Evolutionary conservation across 2,888 invertebrate species (phyloP), one percentile per base, ranked within the genome.

Genomic region (Eupithecia tripunctaria): DNA sequence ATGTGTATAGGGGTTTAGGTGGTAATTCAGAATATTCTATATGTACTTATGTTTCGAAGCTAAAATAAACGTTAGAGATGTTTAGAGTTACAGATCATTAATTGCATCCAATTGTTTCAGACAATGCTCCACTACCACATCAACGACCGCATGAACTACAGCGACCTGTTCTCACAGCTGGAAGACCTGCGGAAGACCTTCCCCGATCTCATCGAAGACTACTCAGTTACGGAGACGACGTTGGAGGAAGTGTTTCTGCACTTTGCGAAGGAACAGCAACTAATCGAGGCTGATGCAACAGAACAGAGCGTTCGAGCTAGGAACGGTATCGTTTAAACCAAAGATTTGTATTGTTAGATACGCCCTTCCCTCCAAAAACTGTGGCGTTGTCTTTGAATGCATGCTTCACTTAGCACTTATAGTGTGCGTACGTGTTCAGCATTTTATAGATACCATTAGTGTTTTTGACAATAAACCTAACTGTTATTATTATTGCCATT

Each of bases 191-290:
- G 95, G 79, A 68, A 78, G 0, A 76, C 81, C 14, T 88, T 88
- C 80, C 86, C 91, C 0, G 27, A 77, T 0, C 90, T 96, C 74
- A 91, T 97, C 4, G 96, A 96, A 78, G 97, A 97, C 89, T 98
- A 97, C 87, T 95, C 96, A 0, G 95, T 98, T 4, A 96, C 96
- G 56, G 97, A 97, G 88, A 97, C 97, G 12, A 97, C 97, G 0
- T 91, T 98, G 29, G 97, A 98, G 86, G 97, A 98, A 88, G 96
- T 97, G 73, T 96, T 96, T 87, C 89, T 96, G 74, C 90, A 84
- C 79, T 95, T 91, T 77, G 93, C 93, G 0, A 86, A 84, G 72
- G 84, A 83, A 15, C 38, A 68, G 6, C 68, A 73, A 2, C 56
- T 12, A 5, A 21, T 12, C 8, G 62, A 36, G 4, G 62, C 62